Base-by-base conservation (phyloP, 1,140 invertebrate genomes). In the Colletes gigas region DNA sequence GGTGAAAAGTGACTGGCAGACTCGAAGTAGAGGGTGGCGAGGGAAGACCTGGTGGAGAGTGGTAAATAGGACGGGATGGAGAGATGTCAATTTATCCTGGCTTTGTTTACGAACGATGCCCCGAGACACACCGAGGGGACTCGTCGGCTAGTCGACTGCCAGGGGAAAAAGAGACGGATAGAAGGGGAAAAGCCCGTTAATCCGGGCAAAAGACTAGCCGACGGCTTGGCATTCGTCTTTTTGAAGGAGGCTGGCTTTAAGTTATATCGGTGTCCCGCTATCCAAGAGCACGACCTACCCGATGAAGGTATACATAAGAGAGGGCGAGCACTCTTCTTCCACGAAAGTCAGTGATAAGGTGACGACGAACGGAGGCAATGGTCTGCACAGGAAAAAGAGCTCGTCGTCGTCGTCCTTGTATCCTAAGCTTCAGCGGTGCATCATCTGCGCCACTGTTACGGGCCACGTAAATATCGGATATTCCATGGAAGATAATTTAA, bases 311-410 rank as follows among this genome's bases (percentile, higher is more conserved):
- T 63, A 79, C 47, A 59, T 59, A 50, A 63, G 50, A 65, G 41
- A 39, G 60, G 65, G 30, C 9, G 50, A 67, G 14, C 55, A 21
- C 71, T 70, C 69, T 55, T 19, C 39, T 81, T 39, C 57, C 57
- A 66, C n/a, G 68, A 65, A 76, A 76, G 81, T 76, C 72, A 75
- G 85, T 87, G 89, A 90, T 91, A 91, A 91, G 88, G 81, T 88
- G 83, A 76, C 79, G 77, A 50, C 83, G 83, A 87, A 88, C 84
- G 83, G 78, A 87, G 89, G 89, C 89, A 91, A 92, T 92, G 88
- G 86, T 74, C 87, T 88, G 89, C 78, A 89, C 81, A 70, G 76
- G 78, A 84, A 89, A 87, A 89, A 83, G 83, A 83, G 76, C 15
- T 84, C 57, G 78, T 78, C 50, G 47, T 52, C 19, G 67, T 41